Evolutionary conservation across 2,113 vertebrate species (phyloP).

Genomic region (Myotis davidii): DNA sequence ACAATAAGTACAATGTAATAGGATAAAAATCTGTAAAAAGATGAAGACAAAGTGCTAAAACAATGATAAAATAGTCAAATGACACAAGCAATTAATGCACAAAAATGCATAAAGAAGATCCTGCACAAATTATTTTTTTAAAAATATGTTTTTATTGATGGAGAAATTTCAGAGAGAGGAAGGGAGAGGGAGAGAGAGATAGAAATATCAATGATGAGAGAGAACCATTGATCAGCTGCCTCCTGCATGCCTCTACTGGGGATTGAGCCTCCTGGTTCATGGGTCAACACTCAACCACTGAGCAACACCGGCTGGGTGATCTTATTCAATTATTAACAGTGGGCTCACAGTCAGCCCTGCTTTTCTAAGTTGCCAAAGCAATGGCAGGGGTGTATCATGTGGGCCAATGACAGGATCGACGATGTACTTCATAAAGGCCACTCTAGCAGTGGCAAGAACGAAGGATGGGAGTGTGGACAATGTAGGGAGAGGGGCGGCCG

Average conservation of each 20-base stretch:
- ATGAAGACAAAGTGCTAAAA: neutral
- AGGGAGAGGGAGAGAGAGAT: no score
- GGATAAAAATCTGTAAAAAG: neutral
- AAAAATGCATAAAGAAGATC: neutral
- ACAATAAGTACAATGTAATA: neutral
- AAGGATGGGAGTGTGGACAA: neutral
- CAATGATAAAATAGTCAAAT: neutral
- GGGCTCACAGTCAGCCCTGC: neutral
- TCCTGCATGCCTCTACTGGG: no score
- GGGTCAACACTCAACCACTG: no score
- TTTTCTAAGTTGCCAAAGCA: conserved; percentile 2
- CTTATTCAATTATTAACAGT: neutral
- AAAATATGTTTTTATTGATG: no score
- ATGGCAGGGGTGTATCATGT: neutral
- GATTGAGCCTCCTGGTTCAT: no score
- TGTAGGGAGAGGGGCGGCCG: neutral
- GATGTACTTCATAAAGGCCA: conserved; percentile 3
- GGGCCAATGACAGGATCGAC: neutral
- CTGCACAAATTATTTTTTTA: neutral
- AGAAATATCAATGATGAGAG: no score
- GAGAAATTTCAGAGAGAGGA: no score
- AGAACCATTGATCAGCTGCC: no score
- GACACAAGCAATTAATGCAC: neutral
- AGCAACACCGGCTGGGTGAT: no score
- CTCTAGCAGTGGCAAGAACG: neutral